Base-by-base conservation (phyloP, 2,888 invertebrate species). In the Tortricodes alternella region DNA sequence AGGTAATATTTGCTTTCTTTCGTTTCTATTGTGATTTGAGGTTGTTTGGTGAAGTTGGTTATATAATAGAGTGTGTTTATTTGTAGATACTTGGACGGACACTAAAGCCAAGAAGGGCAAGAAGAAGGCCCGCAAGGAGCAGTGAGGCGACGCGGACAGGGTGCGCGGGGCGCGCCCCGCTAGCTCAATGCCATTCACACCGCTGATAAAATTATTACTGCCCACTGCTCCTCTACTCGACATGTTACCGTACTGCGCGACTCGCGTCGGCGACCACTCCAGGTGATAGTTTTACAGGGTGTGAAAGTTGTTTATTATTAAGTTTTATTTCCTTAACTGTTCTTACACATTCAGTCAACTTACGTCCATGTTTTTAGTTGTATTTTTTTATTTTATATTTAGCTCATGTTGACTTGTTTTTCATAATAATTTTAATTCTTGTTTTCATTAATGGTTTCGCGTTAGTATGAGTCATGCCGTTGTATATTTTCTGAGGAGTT, bases 71-170 rank as follows among this genome's bases (percentile, higher is more conserved):
- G 7, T 29, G 18, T 39, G 34, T 19, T 37, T 32, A 8, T 60
- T 82, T 77, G 15, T 82, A 95, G 95, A 95, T 82, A 89, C 93
- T 23, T 95, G 95, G 95, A 94, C 94, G 66, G 95, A 96, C 73
- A 92, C 95, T 13, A 95, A 95, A 78, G 91, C 92, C 52, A 95
- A 94, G 82, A 95, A 95, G 73, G 92, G 92, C 83, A 95, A 95
- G 92, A 95, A 95, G 91, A 95, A 95, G 89, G 93, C 92, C 59
- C 93, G 95, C 74, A 94, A 94, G 76, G 95, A 95, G 73, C 93
- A 94, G 85, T 94, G 92, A 93, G 75, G 71, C 78, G 76, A 76
- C 56, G 53, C 53, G 61, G 44, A 63, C 72, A 76, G 77, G 77
- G 76, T 71, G 73, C 67, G 71, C 68, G 59, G 74, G 76, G 76